A percentile compares a stretch with the other conserved stretches of the same genome.
Evolutionary conservation across 2,888 invertebrate genomes (phyloP).

Genomic region (Pycnomerus fuliginosus): DNA sequence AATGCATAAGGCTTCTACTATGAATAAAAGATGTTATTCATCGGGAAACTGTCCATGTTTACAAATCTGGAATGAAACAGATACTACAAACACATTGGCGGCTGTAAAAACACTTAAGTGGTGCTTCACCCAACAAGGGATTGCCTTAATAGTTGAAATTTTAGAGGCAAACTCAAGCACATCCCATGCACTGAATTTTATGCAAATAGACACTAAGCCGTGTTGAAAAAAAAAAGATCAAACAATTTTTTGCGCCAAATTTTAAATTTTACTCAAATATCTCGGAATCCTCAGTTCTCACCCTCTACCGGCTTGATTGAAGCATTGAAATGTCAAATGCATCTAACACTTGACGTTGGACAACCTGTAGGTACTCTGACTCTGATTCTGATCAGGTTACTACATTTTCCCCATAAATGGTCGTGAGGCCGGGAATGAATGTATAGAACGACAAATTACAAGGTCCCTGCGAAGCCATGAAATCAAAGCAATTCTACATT

Average conservation of each 20-base stretch:
- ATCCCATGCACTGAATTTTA: constrained; percentile 4
- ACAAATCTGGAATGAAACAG: constrained; percentile 8
- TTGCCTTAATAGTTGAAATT: constrained; percentile 5
- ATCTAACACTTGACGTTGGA: too few species aligned
- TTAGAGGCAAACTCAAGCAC: background rate
- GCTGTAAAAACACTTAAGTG: constrained; percentile 8
- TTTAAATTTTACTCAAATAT: too few species aligned
- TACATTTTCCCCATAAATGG: too few species aligned
- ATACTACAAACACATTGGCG: constrained; percentile 5
- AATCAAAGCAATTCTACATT: too few species aligned
- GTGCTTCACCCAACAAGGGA: constrained; percentile 3
- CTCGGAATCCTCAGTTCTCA: background rate
- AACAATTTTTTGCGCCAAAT: too few species aligned
- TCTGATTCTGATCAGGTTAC: too few species aligned
- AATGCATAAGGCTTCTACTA: constrained; percentile 16
- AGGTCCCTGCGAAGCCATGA: too few species aligned
- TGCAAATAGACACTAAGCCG: background rate
- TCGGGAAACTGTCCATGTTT: constrained; percentile 10
- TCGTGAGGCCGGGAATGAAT: background rate
- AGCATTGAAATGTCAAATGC: background rate
- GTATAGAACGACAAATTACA: constrained; percentile 17
- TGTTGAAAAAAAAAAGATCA: too few species aligned
- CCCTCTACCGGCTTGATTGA: background rate
- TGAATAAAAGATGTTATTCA: constrained; percentile 19
- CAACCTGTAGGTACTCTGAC: too few species aligned